These are phyloP conservation scores for Setophaga kirtlandii DNA, from an alignment of 2,113 vertebrate species.

Conservation along the genomic window DNA sequence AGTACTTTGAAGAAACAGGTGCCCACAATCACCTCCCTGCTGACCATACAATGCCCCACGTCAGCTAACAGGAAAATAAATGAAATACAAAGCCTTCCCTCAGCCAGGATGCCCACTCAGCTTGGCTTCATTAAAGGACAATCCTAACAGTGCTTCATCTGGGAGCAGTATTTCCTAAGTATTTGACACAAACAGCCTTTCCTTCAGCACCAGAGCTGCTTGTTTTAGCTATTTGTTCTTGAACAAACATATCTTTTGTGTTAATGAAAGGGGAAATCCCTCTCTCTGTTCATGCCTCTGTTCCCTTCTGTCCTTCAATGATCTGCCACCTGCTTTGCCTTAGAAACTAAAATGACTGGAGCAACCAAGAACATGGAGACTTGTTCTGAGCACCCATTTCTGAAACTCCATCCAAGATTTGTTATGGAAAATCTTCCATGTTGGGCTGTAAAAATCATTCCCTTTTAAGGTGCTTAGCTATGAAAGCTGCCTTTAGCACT, in stretches of 20 bases:
- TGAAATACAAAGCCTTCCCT: background rate
- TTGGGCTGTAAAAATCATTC: background rate
- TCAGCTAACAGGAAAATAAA: background rate
- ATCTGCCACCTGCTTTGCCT: background rate
- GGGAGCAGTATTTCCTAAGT: background rate
- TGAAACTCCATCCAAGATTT: background rate
- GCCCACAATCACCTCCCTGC: background rate
- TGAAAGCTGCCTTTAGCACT: background rate
- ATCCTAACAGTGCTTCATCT: background rate
- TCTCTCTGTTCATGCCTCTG: background rate
- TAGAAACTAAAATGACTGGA: background rate
- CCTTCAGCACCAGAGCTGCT: background rate
- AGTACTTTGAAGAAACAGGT: background rate
- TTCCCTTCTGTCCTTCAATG: background rate
- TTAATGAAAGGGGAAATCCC: constrained; percentile 3
- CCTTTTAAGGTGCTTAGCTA: background rate
- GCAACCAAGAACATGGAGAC: background rate
- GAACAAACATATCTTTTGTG: constrained; percentile 12
- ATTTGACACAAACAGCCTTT: background rate
- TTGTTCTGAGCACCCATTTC: background rate
- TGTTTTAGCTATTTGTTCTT: background rate
- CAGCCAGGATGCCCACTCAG: background rate
- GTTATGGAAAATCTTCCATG: background rate
- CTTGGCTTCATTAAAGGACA: background rate
- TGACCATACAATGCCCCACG: background rate